Evolutionary conservation across 2,113 vertebrate genomes (phyloP), one percentile per base, ranked within the genome.

Genomic region (Passer domesticus): DNA sequence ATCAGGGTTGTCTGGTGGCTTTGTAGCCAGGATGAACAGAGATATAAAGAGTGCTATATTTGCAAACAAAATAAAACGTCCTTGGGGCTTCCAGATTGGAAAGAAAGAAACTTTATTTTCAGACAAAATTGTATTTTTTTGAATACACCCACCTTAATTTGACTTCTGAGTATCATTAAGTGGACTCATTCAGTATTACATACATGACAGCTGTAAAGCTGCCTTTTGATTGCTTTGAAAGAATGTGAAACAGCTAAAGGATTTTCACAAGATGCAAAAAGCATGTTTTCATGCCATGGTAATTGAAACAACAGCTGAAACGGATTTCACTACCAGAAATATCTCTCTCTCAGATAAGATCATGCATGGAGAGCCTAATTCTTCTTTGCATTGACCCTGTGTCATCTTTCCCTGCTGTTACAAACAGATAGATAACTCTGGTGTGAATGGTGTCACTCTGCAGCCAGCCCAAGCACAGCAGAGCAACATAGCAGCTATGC

Each of bases 291-390:
- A 15, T 85, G 46, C 59, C 50, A 21, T 31, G 7, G 43, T 59
- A 63, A 67, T 87, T 74, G 75, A 88, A 63, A 73, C 69, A 95
- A 74, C 87, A 88, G 63, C 89, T 96, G 82, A 91, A 85, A 83
- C 6, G 7, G 39, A 59, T 94, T 88, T 80, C 47, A 31, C 24
- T 55, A 43, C 35, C 69, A 83, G 75, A 92, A 76, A 70, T 77
- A n/a, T 3, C 39, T 33, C 33, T 53, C 19, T 78, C 64, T 79
- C n/a, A 52, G 78, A 33, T 79, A 46, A 91, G 24, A 67, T 59
- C 41, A 15, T 20, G 31, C 37, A 21, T 15, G 44, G 35, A 55
- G 47, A 70, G 35, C 41, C 30, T 24, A 58, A 55, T 66, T 83
- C 31, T 76, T 72, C 68, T 55, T 81, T 75, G 49, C 4, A 8